These are phyloP conservation scores for Xylocopa sonorina DNA, from an alignment of 1,140 invertebrate species.

Conservation along the genomic window DNA sequence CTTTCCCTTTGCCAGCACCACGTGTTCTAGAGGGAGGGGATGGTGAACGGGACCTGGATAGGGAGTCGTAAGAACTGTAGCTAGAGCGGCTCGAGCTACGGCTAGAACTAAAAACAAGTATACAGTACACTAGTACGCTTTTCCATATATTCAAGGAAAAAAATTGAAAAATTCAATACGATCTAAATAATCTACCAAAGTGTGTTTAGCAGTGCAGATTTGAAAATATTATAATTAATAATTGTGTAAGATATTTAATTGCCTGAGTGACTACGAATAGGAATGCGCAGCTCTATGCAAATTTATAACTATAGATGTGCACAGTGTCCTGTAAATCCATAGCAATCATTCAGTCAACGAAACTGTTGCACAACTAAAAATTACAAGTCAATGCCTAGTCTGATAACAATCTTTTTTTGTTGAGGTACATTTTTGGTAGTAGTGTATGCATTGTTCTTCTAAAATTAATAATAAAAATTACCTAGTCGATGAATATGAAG, in stretches of 20 bases:
- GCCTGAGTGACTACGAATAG: too few relatives aligned
- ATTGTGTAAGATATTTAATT: too few relatives aligned
- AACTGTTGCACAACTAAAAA: too few relatives aligned
- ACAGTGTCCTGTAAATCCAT: too few relatives aligned
- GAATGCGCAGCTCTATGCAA: too few relatives aligned
- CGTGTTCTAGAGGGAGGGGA: conserved; percentile 78
- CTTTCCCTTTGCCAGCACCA: conserved; percentile 73
- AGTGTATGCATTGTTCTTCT: too few relatives aligned
- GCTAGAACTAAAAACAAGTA: conserved; percentile 81
- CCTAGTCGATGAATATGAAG: conserved; percentile 89
- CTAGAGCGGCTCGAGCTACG: conserved; percentile 82
- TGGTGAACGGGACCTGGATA: conserved; percentile 84
- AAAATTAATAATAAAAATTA: conserved; percentile 68
- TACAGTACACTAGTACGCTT: conserved; percentile 35
- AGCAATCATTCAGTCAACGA: too few relatives aligned
- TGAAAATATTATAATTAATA: too few relatives aligned
- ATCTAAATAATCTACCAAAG: background rate
- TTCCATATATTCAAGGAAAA: conserved; percentile 7
- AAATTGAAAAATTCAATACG: conserved; percentile 13
- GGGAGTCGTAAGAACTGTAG: conserved; percentile 82
- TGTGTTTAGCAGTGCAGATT: background rate
- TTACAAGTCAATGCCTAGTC: too few relatives aligned
- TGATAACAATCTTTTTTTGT: too few relatives aligned
- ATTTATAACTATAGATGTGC: too few relatives aligned
- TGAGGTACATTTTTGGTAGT: too few relatives aligned